Base-by-base conservation (phyloP, 2,797 vertebrate species). In the Tinamus major region DNA sequence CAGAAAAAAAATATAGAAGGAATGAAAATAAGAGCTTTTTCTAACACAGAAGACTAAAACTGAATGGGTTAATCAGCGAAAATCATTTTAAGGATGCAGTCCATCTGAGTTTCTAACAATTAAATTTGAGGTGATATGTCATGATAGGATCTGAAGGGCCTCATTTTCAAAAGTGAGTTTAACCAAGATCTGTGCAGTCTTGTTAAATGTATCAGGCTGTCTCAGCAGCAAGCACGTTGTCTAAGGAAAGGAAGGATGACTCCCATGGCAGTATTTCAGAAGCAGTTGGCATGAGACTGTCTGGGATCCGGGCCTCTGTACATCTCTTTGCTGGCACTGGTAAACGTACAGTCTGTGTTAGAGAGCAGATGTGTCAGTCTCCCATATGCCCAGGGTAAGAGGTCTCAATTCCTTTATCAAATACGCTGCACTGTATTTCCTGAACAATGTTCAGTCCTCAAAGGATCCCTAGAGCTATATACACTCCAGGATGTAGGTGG, bases 241-340 rank as follows among this genome's bases (percentile, higher is more conserved):
- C n/a, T 63, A 86, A 79, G n/a, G 69, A 71, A 93, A 71, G 39
- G 19, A 80, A 91, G 19, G 31, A 7, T 69, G 82, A 87, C 16
- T 85, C 21, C 23, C 55, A 72, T 0, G 3, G n/a, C 8, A 84
- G 70, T 21, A 74, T 64, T 3, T 27, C 48, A 44, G 48, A 86
- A 87, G 61, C 33, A 56, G 31, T 15, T 84, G 26, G 31, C 19
- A 0, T 51, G 75, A 79, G 29, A 71, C 20, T 51, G 19, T 17
- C 33, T 63, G n/a, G 2, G 26, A n/a, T 26, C 21, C 59, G 26
- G 37, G 33, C 78, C 31, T 76, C 13, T 71, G 63, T 9, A 55
- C 29, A 55, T 46, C 53, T 69, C 6, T 88, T 88, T 71, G 29
- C 29, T 31, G 53, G 53, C 29, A 31, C 53, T 5, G 14, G 67